A percentile compares a stretch with the other conserved stretches of the same genome.
Conservation (phyloP, 2,797 vertebrate genomes). For the Tachyglossus aculeatus region DNA sequence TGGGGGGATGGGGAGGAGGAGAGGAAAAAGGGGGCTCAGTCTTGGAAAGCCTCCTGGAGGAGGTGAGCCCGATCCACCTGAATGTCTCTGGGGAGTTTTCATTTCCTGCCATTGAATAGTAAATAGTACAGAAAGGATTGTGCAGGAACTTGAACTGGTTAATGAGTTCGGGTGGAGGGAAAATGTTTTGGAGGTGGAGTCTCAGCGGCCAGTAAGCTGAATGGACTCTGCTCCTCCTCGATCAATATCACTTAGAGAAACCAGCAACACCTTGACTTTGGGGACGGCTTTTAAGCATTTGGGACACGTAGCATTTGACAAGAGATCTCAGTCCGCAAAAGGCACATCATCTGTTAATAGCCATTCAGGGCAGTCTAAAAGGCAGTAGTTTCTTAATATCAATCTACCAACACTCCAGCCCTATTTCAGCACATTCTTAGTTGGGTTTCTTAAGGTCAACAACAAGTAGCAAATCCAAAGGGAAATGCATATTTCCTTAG, state of each 20-base stretch:
- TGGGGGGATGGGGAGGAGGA: too few relatives aligned
- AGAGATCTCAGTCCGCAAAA: neutral
- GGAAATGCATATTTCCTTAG: constrained; percentile 3
- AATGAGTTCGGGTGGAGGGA: too few relatives aligned
- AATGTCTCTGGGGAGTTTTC: neutral
- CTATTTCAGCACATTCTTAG: neutral
- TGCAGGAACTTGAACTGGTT: neutral
- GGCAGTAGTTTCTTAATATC: constrained; percentile 5
- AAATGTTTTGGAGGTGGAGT: neutral
- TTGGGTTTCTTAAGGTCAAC: neutral
- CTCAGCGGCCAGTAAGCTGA: neutral
- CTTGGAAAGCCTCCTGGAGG: too few relatives aligned
- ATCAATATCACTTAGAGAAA: neutral
- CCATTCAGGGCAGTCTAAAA: neutral
- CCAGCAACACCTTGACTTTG: neutral
- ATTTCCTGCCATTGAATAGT: neutral
- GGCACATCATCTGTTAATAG: neutral
- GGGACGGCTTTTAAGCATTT: neutral
- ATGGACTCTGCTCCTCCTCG: neutral
- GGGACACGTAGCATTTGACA: neutral
- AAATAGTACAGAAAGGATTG: neutral
- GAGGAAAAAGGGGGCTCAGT: too few relatives aligned
- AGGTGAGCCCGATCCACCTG: too few relatives aligned
- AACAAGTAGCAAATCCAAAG: constrained; percentile 14
- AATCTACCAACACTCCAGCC: neutral